phyloP scores from a whole-genome alignment of 1,140 invertebrate genomes.

The Eumaeus atala region DNA sequence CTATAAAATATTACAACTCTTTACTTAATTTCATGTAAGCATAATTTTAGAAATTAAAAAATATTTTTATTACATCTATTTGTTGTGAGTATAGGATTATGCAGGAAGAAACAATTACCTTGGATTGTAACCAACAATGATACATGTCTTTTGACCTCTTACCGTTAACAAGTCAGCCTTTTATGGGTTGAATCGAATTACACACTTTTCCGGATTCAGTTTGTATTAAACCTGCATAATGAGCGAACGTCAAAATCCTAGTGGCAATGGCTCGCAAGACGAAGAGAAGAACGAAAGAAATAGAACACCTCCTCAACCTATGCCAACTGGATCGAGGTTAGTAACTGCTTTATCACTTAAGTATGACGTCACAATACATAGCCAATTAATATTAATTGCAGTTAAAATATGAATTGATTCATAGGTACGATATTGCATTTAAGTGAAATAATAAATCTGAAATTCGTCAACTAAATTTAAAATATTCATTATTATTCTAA shows the following conservation, averaged over 20 bases:
- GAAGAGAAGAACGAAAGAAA: slow-evolving; percentile 40
- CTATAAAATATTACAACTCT: neutral
- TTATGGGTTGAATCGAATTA: slow-evolving; percentile 51
- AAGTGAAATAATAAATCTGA: no score
- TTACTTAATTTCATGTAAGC: neutral
- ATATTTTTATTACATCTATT: neutral
- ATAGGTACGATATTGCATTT: no score
- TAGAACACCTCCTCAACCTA: slow-evolving; percentile 40
- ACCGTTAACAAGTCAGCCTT: slow-evolving; percentile 44
- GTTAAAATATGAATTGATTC: no score
- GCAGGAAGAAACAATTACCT: slow-evolving; percentile 4
- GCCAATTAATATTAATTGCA: no score
- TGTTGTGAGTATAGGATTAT: slow-evolving; percentile 5
- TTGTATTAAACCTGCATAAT: slow-evolving; percentile 35
- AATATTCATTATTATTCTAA: no score
- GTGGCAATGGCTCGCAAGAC: slow-evolving; percentile 38
- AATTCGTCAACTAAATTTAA: no score
- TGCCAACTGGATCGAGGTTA: slow-evolving; percentile 51
- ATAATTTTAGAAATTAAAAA: neutral
- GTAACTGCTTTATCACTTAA: slow-evolving; percentile 9
- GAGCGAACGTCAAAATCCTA: slow-evolving; percentile 50
- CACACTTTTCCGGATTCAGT: slow-evolving; percentile 33
- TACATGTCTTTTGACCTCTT: slow-evolving; percentile 46
- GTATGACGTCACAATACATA: neutral
- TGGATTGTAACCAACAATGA: slow-evolving; percentile 24